A percentile compares a stretch with the other conserved stretches of the same genome.
Conservation (phyloP, 2,797 vertebrate species). For the Trematomus bernacchii region DNA sequence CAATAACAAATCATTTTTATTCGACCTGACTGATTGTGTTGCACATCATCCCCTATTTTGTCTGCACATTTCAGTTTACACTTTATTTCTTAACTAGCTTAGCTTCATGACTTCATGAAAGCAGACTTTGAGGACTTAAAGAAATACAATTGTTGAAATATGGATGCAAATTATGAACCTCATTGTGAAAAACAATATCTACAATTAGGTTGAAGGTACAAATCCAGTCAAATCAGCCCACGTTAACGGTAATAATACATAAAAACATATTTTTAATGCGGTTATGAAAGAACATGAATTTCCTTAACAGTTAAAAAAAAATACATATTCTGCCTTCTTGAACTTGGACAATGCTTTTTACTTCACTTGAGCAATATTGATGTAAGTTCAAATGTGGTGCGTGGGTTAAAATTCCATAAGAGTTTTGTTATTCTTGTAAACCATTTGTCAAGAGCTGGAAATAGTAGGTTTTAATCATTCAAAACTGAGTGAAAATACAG, state of each 20-base stretch:
- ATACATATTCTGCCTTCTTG: background rate
- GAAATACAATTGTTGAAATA: background rate
- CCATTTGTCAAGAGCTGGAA: background rate
- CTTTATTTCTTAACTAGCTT: too few species aligned
- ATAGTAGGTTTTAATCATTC: background rate
- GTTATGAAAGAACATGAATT: background rate
- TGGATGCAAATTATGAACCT: background rate
- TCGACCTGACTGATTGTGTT: background rate
- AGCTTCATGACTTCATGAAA: background rate
- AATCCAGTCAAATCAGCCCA: too few species aligned
- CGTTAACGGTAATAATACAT: too few species aligned
- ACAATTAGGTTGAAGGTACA: too few species aligned
- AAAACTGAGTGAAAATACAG: background rate
- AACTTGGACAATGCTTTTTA: background rate
- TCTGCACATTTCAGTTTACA: background rate
- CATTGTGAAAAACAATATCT: too few species aligned
- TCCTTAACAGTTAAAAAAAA: background rate
- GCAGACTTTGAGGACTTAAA: background rate
- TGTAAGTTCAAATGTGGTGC: background rate
- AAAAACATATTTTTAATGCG: too few species aligned
- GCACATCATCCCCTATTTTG: background rate
- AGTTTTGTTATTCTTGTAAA: slow-evolving; percentile 14
- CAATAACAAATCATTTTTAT: background rate
- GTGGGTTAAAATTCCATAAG: background rate
- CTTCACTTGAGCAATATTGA: background rate